Percentiles rank a stretch among this genome's conserved stretches.
phyloP scores from a whole-genome alignment of 2,113 vertebrate genomes.

The Desmodus rotundus region DNA sequence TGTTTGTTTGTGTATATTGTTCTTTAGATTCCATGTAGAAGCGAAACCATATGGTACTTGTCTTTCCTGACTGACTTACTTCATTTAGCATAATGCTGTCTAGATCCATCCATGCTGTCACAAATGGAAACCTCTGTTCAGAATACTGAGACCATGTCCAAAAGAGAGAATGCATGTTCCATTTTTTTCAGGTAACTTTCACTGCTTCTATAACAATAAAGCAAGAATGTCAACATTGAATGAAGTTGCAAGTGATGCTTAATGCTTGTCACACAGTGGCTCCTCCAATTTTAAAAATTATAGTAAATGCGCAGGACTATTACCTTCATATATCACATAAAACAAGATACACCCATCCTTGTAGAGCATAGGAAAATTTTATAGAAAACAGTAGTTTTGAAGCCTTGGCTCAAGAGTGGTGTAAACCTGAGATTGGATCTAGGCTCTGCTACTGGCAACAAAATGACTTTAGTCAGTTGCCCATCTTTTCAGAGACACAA shows the following conservation, averaged over 20 bases:
- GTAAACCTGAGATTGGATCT: neutral
- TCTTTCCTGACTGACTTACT: neutral
- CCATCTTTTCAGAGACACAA: neutral
- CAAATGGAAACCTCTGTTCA: neutral
- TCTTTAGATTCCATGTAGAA: too few species aligned
- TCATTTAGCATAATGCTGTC: neutral
- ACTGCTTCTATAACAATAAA: neutral
- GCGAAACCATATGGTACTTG: too few species aligned
- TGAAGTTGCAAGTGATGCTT: neutral
- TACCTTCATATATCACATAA: neutral
- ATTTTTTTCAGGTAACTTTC: neutral
- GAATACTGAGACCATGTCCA: neutral
- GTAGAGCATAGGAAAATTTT: neutral
- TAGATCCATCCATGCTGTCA: neutral
- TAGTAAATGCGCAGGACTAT: neutral
- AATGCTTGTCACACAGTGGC: neutral
- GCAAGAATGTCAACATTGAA: neutral
- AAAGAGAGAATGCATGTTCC: neutral
- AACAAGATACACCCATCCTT: neutral
- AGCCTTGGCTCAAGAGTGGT: neutral
- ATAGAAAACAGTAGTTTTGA: neutral
- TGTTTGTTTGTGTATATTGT: too few species aligned
- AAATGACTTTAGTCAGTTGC: neutral
- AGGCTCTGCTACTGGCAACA: neutral
- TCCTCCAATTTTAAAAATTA: neutral